phyloP scores from a whole-genome alignment of 2,888 invertebrate species.

The Magallana nippona region DNA sequence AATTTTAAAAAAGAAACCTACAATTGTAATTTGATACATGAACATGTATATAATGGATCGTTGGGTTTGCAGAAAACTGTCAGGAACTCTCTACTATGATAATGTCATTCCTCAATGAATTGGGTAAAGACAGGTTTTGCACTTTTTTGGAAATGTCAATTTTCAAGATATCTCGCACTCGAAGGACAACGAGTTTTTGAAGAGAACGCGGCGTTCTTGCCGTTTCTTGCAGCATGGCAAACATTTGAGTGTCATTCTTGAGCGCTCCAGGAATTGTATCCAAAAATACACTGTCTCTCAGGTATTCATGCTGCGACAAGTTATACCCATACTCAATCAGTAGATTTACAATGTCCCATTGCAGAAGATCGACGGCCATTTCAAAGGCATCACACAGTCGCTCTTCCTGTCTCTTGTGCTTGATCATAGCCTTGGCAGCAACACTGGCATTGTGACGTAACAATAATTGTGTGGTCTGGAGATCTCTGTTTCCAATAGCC shows the following conservation, averaged over 20 bases:
- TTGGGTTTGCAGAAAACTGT: too few species aligned
- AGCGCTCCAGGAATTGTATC: not conserved
- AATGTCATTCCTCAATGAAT: constrained; percentile 8
- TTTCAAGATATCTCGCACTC: constrained; percentile 4
- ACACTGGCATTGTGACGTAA: constrained; percentile 55
- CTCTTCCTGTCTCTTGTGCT: constrained; percentile 53
- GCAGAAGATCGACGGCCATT: constrained; percentile 63
- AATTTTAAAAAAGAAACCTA: too few species aligned
- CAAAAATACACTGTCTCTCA: not conserved
- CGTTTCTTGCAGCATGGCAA: not conserved
- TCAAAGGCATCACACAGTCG: constrained; percentile 67
- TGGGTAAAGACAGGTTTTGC: not conserved
- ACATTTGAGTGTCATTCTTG: not conserved
- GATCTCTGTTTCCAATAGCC: constrained; percentile 64
- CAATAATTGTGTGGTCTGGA: constrained; percentile 56
- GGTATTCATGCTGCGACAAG: not conserved
- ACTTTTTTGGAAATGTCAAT: not conserved
- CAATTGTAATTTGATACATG: too few species aligned
- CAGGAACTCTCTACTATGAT: not conserved
- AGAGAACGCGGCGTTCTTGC: not conserved
- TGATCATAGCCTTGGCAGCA: constrained; percentile 54
- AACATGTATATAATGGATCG: too few species aligned
- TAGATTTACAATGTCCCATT: constrained; percentile 61
- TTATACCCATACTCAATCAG: constrained; percentile 65
- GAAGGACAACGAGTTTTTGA: not conserved